These are phyloP conservation scores for Lathamus discolor DNA, from an alignment of 2,113 vertebrate species.

Conservation along the genomic window DNA sequence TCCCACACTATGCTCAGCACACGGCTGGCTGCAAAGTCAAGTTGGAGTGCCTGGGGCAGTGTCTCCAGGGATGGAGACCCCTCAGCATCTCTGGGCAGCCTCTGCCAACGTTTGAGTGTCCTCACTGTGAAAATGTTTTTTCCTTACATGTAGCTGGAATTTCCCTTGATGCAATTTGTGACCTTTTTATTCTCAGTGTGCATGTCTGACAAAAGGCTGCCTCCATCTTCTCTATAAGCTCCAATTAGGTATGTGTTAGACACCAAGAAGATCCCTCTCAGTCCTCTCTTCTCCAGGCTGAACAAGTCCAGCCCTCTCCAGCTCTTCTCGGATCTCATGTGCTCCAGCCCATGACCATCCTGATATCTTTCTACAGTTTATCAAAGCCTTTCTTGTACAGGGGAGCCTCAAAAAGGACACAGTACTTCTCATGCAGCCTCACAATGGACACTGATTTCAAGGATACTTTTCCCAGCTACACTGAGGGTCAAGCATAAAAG, in stretches of 20 bases:
- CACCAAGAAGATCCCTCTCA: background rate
- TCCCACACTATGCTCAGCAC: fast-evolving
- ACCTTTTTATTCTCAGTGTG: background rate
- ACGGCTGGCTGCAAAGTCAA: background rate
- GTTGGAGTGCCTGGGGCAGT: fast-evolving
- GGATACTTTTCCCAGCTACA: background rate
- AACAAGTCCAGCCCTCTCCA: background rate
- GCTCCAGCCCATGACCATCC: background rate
- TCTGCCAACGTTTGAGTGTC: background rate
- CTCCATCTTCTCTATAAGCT: background rate
- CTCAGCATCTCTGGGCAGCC: background rate
- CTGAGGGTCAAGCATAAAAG: background rate
- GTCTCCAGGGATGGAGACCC: background rate
- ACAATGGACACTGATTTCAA: background rate
- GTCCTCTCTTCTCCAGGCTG: background rate
- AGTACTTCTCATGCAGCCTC: background rate
- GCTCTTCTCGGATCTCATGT: background rate
- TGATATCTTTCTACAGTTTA: background rate
- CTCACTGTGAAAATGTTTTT: background rate
- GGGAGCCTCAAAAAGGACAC: background rate
- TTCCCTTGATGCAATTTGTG: background rate
- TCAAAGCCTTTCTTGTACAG: background rate
- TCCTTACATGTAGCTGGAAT: background rate
- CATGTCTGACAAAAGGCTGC: background rate
- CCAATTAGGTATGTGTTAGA: background rate